Evolutionary conservation across 2,113 vertebrate species (phyloP).

Genomic region (Vidua macroura): DNA sequence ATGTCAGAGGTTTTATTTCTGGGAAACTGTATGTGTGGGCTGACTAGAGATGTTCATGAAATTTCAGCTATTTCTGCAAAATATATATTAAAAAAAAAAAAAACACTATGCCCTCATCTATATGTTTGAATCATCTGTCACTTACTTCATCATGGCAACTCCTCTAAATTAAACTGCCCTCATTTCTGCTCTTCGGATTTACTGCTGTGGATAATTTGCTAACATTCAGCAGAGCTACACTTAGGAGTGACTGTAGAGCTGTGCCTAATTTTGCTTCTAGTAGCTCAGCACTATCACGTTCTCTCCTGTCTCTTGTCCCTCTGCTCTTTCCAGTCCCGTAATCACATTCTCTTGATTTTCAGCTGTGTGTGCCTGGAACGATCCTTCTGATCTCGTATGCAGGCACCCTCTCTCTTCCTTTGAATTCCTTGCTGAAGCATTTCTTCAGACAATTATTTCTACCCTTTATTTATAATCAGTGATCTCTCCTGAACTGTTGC

Average conservation of each 20-base stretch:
- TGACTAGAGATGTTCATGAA: neutral
- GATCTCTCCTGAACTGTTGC: conserved; percentile 62
- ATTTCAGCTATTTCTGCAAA: neutral
- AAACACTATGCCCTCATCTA: neutral
- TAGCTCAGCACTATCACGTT: neutral
- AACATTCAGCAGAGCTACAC: neutral
- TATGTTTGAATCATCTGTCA: neutral
- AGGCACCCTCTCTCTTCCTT: conserved; percentile 40
- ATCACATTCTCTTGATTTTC: conserved; percentile 46
- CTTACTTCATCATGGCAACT: neutral
- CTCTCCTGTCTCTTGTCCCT: conserved; percentile 39
- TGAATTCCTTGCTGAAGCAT: conserved; percentile 41
- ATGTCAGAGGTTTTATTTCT: neutral
- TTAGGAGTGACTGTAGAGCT: neutral
- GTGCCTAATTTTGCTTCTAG: neutral
- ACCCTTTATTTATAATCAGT: conserved; percentile 60
- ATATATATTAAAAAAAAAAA: neutral
- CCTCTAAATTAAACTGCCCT: neutral
- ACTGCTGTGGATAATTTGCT: neutral
- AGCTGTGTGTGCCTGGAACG: conserved; percentile 3
- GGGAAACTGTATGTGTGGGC: neutral
- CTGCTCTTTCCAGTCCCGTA: conserved; percentile 19
- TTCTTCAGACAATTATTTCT: conserved; percentile 64
- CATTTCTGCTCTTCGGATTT: neutral
- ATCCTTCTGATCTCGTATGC: conserved; percentile 17